phyloP scores from a whole-genome alignment of 2,888 invertebrate species.

The Mongoloraphidia duomilia region DNA sequence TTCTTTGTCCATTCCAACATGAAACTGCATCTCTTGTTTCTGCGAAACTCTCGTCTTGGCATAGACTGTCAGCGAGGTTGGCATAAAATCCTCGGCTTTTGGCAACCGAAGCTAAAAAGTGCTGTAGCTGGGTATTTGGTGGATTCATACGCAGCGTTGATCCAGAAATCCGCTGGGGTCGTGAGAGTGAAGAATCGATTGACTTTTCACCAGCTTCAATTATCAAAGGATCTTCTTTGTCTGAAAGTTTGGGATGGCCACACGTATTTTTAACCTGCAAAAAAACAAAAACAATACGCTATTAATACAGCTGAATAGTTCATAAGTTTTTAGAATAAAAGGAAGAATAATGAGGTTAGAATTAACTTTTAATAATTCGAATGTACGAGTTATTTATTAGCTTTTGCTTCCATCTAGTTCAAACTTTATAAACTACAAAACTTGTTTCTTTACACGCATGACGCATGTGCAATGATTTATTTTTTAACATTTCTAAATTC shows the following conservation, averaged over 20 bases:
- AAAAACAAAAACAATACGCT: slow-evolving; percentile 9
- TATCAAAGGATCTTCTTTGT: slow-evolving; percentile 19
- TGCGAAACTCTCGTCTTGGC: slow-evolving; percentile 56
- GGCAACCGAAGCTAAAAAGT: slow-evolving; percentile 48
- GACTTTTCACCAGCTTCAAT: background rate
- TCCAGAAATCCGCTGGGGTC: slow-evolving; percentile 19
- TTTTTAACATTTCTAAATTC: no score
- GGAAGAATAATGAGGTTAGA: background rate
- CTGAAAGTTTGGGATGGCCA: slow-evolving; percentile 27
- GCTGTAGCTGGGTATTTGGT: slow-evolving; percentile 46
- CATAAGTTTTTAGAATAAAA: no score
- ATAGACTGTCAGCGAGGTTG: slow-evolving; percentile 64
- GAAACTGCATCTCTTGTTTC: slow-evolving; percentile 47
- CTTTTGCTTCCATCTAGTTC: background rate
- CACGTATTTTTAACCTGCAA: slow-evolving; percentile 40
- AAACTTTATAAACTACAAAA: no score
- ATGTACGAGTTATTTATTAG: background rate
- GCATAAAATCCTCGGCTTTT: slow-evolving; percentile 72
- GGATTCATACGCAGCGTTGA: slow-evolving; percentile 22
- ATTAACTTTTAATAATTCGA: background rate
- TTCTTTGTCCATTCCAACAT: slow-evolving; percentile 71
- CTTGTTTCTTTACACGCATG: no score
- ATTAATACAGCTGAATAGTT: no score
- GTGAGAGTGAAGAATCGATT: slow-evolving; percentile 14
- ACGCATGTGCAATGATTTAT: no score